Conservation (phyloP, 1,140 invertebrate species). For the Dendroctonus valens region DNA sequence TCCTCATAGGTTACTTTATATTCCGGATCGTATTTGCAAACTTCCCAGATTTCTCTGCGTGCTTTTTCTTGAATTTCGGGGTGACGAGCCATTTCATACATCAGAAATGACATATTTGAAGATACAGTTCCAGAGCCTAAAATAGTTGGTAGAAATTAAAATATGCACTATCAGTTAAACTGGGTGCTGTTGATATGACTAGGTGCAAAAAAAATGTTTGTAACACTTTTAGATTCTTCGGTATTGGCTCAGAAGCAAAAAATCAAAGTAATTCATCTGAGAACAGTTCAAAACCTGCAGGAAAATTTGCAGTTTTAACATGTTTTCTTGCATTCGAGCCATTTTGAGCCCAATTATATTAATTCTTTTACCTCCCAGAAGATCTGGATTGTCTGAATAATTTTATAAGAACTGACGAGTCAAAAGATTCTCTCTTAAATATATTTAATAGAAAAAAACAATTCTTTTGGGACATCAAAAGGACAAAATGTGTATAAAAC, state of each 20-base stretch:
- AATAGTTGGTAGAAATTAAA: too few species aligned
- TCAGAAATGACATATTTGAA: slow-evolving; percentile 55
- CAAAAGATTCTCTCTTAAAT: too few species aligned
- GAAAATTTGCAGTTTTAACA: neutral
- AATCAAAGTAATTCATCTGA: neutral
- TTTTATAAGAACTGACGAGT: too few species aligned
- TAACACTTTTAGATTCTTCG: neutral
- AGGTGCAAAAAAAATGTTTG: neutral
- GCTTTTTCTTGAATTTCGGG: slow-evolving; percentile 46
- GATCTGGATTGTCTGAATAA: too few species aligned
- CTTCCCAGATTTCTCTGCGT: slow-evolving; percentile 42
- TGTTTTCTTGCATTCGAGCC: neutral
- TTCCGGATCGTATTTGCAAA: slow-evolving; percentile 26
- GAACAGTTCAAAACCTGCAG: neutral
- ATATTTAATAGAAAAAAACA: too few species aligned
- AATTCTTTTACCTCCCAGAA: too few species aligned
- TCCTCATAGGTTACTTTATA: slow-evolving; percentile 44
- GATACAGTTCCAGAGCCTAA: slow-evolving; percentile 50
- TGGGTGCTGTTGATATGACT: too few species aligned
- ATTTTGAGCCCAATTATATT: neutral
- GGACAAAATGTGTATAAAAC: too few species aligned
- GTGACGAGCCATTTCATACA: slow-evolving; percentile 58
- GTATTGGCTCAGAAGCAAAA: neutral
- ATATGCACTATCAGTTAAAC: too few species aligned
- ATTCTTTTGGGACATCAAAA: too few species aligned